phyloP scores from a whole-genome alignment of 2,888 invertebrate species.

The Gymnosoma rotundatum region DNA sequence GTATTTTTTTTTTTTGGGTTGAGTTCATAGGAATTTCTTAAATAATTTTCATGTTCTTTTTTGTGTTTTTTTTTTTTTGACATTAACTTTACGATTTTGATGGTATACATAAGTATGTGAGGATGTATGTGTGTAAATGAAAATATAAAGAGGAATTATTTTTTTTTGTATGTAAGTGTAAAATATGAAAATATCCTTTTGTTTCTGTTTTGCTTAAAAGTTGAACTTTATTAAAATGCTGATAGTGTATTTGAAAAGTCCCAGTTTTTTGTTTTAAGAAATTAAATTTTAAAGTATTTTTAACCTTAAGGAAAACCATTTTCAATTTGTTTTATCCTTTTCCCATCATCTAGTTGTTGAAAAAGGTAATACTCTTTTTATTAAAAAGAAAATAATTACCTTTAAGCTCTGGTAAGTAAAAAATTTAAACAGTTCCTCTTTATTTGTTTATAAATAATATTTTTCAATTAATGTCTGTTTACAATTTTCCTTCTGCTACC shows the following conservation, averaged over 20 bases:
- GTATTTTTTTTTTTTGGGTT: slow-evolving; percentile 2
- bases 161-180: neutral
- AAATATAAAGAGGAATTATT: neutral
- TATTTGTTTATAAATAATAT: no score
- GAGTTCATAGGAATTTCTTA: slow-evolving; percentile 13
- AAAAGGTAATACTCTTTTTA: neutral
- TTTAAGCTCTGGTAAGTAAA: slow-evolving; percentile 39
- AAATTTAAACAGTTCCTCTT: neutral
- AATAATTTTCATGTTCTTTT: slow-evolving; percentile 13
- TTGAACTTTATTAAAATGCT: neutral
- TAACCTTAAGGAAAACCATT: neutral
- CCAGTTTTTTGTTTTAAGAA: no score
- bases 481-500: no score
- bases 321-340: neutral
- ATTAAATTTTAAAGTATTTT: neutral
- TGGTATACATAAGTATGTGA: slow-evolving; percentile 18
- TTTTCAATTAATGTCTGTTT: neutral
- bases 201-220: neutral
- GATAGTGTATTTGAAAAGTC: neutral
- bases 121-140: slow-evolving; percentile 4
- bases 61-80: no score
- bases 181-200: neutral
- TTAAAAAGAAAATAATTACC: neutral
- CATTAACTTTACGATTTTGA: slow-evolving; percentile 20
- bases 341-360: slow-evolving; percentile 17